A percentile compares a stretch with the other conserved stretches of the same genome.
Conservation (phyloP, 2,888 invertebrate species). For the Caenorhabditis becei region DNA sequence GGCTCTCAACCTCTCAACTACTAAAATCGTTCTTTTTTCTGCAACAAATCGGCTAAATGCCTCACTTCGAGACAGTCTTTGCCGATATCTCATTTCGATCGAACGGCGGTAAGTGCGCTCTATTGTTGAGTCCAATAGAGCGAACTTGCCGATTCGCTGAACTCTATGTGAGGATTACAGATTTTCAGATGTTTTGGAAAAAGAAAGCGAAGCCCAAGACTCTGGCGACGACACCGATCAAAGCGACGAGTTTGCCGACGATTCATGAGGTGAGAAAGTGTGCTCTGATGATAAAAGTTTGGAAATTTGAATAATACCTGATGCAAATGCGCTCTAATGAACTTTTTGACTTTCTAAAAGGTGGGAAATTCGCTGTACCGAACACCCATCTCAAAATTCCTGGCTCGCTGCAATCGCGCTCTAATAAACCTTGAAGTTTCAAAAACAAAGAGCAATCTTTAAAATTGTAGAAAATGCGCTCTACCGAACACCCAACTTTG, state of each 20-base stretch:
- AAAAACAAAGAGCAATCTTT: too few relatives aligned
- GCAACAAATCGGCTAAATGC: constrained; percentile 31
- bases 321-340: neutral
- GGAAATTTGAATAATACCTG: too few relatives aligned
- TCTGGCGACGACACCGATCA: constrained; percentile 18
- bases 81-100: constrained; percentile 46
- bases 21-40: constrained; percentile 25
- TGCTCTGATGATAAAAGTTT: too few relatives aligned
- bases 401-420: too few relatives aligned
- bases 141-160: neutral
- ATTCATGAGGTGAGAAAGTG: constrained; percentile 31
- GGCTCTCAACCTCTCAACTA: constrained; percentile 28
- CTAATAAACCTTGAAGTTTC: too few relatives aligned
- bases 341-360: neutral
- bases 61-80: constrained; percentile 41
- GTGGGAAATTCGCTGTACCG: neutral
- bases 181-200: constrained; percentile 55
- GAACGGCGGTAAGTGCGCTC: constrained; percentile 45
- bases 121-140: neutral
- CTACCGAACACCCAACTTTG: too few relatives aligned
- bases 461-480: too few relatives aligned
- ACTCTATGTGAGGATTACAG: constrained; percentile 19
- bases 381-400: too few relatives aligned
- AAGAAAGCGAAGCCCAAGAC: constrained; percentile 47
- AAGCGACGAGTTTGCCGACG: constrained; percentile 48